Conservation (phyloP, 2,888 invertebrate genomes). For the Euspilapteryx auroguttella region DNA sequence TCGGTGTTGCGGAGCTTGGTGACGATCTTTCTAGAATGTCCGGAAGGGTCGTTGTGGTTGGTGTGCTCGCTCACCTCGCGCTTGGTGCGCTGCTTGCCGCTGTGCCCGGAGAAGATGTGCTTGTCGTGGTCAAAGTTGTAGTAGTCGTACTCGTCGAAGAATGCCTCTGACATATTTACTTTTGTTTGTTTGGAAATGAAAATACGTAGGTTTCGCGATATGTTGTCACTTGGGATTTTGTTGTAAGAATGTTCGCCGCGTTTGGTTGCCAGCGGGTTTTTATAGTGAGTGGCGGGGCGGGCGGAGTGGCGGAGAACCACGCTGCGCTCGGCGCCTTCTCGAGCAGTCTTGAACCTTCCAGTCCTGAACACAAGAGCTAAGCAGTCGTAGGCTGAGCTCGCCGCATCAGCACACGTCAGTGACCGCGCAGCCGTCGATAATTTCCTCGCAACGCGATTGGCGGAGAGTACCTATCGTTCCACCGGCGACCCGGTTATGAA, state of each 20-base stretch:
- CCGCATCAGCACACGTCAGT: constrained; percentile 41
- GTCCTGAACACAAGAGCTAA: too few relatives aligned
- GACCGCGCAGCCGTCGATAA: constrained; percentile 57
- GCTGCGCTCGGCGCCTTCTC: too few relatives aligned
- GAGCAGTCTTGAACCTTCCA: too few relatives aligned
- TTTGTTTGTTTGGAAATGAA: constrained; percentile 11
- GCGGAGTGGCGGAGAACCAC: too few relatives aligned
- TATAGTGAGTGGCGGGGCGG: constrained; percentile 23
- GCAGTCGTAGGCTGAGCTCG: too few relatives aligned
- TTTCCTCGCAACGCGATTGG: constrained; percentile 42
- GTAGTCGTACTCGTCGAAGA: constrained; percentile 91
- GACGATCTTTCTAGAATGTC: constrained; percentile 90
- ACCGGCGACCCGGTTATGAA: constrained; percentile 28
- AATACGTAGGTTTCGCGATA: neutral
- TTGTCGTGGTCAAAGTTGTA: constrained; percentile 94
- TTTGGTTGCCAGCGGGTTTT: constrained; percentile 17
- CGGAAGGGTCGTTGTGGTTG: constrained; percentile 89
- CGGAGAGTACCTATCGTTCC: constrained; percentile 16
- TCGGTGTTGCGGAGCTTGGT: constrained; percentile 85
- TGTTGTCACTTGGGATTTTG: constrained; percentile 21
- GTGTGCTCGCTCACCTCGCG: constrained; percentile 87
- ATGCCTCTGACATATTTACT: constrained; percentile 76
- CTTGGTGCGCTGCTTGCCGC: constrained; percentile 89
- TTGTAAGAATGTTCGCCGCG: constrained; percentile 24
- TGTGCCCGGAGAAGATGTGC: constrained; percentile 81